Conservation (phyloP, 1,140 invertebrate genomes). For the Pygmarrhopalites habei region DNA sequence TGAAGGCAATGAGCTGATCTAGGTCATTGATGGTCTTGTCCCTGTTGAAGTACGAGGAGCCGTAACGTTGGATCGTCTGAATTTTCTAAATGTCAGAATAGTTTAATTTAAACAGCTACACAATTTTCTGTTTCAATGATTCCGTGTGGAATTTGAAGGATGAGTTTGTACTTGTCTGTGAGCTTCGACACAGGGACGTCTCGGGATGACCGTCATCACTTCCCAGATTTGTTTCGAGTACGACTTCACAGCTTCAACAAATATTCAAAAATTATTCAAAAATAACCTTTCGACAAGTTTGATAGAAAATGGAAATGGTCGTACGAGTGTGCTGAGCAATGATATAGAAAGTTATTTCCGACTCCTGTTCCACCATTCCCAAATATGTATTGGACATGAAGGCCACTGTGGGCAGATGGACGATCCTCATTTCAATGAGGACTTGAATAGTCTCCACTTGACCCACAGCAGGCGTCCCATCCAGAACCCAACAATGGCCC, state of each 20-base stretch:
- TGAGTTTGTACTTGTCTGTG: conserved; percentile 2
- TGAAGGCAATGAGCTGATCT: background rate
- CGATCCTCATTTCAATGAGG: conserved; percentile 1
- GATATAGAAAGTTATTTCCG: conserved; percentile 6
- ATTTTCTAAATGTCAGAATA: no score
- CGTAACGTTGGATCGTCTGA: no score
- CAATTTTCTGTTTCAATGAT: no score
- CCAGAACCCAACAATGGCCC: background rate
- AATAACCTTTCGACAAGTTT: no score
- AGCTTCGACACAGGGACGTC: conserved; percentile 1
- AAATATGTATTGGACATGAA: background rate
- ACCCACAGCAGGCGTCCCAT: conserved; percentile 1
- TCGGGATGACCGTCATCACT: conserved; percentile 2
- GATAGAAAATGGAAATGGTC: background rate
- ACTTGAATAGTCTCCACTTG: conserved; percentile 9
- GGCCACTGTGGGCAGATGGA: no score
- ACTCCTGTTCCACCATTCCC: background rate
- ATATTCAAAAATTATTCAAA: background rate
- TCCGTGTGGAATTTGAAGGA: no score
- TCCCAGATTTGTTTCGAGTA: conserved; percentile 9
- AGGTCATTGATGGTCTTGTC: no score
- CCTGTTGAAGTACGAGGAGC: no score
- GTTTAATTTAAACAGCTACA: no score
- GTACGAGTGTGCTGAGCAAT: conserved; percentile 11
- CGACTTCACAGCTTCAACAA: background rate